Percentiles rank a stretch among this genome's conserved stretches.
Evolutionary conservation across 2,888 invertebrate species (phyloP).

Genomic region (Camptogramma bilineatum): DNA sequence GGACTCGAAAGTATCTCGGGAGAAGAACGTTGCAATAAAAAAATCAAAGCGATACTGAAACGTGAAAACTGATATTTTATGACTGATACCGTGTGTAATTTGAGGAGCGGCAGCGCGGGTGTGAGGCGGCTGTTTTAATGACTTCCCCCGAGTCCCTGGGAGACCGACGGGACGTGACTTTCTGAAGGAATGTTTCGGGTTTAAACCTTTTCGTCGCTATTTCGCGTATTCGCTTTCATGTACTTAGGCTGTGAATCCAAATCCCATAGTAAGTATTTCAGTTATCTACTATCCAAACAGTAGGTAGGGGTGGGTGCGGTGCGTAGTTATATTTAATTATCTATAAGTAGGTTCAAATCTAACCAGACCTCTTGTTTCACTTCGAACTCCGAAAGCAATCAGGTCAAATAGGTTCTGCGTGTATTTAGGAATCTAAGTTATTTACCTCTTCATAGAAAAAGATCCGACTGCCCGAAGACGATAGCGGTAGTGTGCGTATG

Average conservation of each 20-base stretch:
- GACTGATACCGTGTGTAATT: conserved; percentile 11
- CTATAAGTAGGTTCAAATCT: too few relatives aligned
- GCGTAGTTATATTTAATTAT: too few relatives aligned
- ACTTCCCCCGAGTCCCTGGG: conserved; percentile 26
- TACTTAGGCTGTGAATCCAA: conserved; percentile 7
- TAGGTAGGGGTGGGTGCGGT: too few relatives aligned
- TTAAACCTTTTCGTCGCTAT: conserved; percentile 23
- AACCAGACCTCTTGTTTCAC: too few relatives aligned
- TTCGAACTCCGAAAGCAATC: too few relatives aligned
- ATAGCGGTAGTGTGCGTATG: conserved; percentile 7
- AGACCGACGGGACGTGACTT: conserved; percentile 29
- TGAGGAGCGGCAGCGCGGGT: conserved; percentile 3
- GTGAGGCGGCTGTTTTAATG: conserved; percentile 29
- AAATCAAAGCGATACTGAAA: conserved; percentile 2
- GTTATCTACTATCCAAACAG: too few relatives aligned
- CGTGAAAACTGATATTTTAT: conserved; percentile 27
- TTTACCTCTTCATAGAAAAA: conserved; percentile 10
- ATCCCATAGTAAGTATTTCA: too few relatives aligned
- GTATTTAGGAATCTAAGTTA: not conserved
- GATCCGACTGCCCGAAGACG: conserved; percentile 6
- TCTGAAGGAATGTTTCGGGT: conserved; percentile 33
- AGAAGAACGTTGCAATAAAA: conserved; percentile 14
- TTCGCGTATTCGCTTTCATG: conserved; percentile 22
- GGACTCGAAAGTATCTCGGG: not conserved
- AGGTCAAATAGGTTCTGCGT: not conserved